phyloP scores from a whole-genome alignment of 2,113 vertebrate species.

The Saimiri boliviensis region DNA sequence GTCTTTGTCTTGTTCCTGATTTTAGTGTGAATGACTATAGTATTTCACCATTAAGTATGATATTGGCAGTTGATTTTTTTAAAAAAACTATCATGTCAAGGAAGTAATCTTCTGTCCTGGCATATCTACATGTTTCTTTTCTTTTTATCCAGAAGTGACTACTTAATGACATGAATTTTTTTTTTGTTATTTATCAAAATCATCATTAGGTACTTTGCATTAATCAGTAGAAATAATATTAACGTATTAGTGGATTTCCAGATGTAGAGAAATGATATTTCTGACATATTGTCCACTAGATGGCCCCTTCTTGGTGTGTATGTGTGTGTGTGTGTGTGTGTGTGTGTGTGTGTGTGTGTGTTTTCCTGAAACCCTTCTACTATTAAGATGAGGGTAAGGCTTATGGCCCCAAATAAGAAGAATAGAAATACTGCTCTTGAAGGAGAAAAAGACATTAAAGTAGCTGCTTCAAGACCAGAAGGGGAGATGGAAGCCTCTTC shows the following conservation, averaged over 20 bases:
- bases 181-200: background rate
- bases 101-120: background rate
- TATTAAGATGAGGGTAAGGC: background rate
- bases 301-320: background rate
- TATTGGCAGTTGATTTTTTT: background rate
- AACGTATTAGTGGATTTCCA: background rate
- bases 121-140: background rate
- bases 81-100: background rate
- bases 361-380: background rate
- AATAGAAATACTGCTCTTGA: background rate
- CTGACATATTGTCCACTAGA: background rate
- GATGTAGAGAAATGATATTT: background rate
- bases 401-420: background rate
- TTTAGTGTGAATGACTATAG: slow-evolving; percentile 4
- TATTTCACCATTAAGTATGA: slow-evolving; percentile 7
- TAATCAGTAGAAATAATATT: background rate
- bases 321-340: too few species aligned
- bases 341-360: too few species aligned
- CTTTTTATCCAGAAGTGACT: background rate
- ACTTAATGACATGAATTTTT: background rate
- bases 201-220: background rate
- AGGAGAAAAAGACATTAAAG: background rate
- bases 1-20: slow-evolving; percentile 55
- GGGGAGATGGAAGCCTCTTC: background rate
- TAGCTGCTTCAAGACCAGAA: background rate